These are phyloP conservation scores for Mustelus asterias DNA, from an alignment of 2,113 vertebrate genomes.

Conservation along the genomic window DNA sequence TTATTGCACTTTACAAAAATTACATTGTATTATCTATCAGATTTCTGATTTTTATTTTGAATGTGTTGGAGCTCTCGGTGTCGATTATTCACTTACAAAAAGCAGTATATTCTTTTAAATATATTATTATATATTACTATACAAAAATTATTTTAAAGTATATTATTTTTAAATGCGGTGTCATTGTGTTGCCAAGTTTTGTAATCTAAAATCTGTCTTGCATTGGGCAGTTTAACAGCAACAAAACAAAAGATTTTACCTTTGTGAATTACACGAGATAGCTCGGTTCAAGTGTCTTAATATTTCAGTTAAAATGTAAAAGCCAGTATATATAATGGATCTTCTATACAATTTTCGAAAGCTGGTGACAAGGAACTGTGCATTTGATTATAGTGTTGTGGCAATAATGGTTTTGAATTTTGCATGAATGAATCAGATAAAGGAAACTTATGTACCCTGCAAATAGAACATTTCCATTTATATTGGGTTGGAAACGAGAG, in stretches of 20 bases:
- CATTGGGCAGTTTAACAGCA: background rate
- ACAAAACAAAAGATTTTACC: background rate
- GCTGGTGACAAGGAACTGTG: background rate
- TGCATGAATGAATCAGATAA: background rate
- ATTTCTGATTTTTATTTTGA: background rate
- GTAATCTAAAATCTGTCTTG: background rate
- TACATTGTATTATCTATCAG: background rate
- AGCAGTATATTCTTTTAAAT: background rate
- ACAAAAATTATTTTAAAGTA: too few species aligned
- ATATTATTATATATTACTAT: too few species aligned
- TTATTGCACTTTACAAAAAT: background rate
- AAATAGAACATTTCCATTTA: background rate
- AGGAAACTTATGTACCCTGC: background rate
- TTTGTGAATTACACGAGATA: background rate
- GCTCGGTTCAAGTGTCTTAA: background rate
- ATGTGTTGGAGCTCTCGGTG: background rate
- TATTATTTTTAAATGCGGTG: background rate
- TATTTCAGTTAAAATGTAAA: background rate
- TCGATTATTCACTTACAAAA: background rate
- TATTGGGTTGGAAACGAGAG: background rate
- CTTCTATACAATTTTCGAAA: background rate
- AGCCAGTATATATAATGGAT: background rate
- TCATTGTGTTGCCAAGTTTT: background rate
- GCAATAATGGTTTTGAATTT: background rate
- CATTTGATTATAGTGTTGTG: background rate